Evolutionary conservation across 2,888 invertebrate species (phyloP).

Genomic region (Nesidiocoris tenuis): DNA sequence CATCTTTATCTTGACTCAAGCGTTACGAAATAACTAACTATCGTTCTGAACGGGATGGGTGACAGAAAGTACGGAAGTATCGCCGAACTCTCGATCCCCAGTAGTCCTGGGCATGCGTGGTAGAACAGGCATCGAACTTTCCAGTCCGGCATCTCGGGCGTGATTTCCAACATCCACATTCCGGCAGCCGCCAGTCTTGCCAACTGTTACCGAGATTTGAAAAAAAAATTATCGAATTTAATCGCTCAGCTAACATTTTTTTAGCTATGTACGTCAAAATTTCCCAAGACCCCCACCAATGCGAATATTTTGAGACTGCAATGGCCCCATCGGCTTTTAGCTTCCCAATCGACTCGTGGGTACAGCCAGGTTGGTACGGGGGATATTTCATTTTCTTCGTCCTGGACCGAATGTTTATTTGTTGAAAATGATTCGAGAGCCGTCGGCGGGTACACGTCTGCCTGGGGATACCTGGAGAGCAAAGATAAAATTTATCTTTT

Average conservation of each 20-base stretch:
- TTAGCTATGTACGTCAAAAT: neutral
- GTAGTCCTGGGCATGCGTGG: slow-evolving; percentile 4
- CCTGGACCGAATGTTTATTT: neutral
- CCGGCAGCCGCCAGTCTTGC: neutral
- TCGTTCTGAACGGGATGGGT: neutral
- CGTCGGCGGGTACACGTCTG: slow-evolving; percentile 4
- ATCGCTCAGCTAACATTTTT: neutral
- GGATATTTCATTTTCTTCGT: neutral
- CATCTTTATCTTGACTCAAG: too few relatives aligned
- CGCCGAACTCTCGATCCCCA: slow-evolving; percentile 9
- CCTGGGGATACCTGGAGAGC: slow-evolving; percentile 4
- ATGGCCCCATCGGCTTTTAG: slow-evolving; percentile 14
- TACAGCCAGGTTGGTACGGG: slow-evolving; percentile 2
- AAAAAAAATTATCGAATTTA: neutral
- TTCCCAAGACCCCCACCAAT: neutral
- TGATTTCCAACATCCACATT: neutral
- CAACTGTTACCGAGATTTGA: neutral
- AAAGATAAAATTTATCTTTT: neutral
- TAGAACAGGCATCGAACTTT: slow-evolving; percentile 13
- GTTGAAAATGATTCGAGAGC: neutral
- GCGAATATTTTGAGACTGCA: slow-evolving; percentile 12
- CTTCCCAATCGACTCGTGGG: slow-evolving; percentile 2
- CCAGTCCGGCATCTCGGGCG: neutral
- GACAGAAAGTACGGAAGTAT: slow-evolving; percentile 2
- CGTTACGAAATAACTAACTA: neutral